Conservation (phyloP, 2,888 invertebrate genomes). For the Nycteola revayana region DNA sequence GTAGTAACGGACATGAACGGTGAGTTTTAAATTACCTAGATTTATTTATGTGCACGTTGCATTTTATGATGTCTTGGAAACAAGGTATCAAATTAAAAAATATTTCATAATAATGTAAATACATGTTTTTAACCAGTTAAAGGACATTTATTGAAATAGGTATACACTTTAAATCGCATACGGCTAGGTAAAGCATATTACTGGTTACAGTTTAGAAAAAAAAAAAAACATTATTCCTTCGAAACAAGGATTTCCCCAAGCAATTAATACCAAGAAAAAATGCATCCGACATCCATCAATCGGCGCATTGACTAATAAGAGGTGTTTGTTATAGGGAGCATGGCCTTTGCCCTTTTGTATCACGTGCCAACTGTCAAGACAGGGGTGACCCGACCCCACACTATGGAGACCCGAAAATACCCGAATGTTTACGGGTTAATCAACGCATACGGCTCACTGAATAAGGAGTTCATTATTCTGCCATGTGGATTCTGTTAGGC, state of each 20-base stretch:
- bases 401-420: constrained; percentile 55
- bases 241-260: constrained; percentile 14
- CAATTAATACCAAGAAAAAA: constrained; percentile 30
- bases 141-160: too few relatives aligned
- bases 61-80: too few relatives aligned
- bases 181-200: too few relatives aligned
- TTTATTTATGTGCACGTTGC: too few relatives aligned
- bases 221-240: constrained; percentile 8
- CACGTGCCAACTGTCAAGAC: constrained; percentile 58
- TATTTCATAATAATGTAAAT: too few relatives aligned
- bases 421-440: constrained; percentile 67
- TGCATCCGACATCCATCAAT: constrained; percentile 55
- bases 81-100: too few relatives aligned
- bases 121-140: too few relatives aligned
- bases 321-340: constrained; percentile 63
- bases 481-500: constrained; percentile 34
- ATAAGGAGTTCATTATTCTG: constrained; percentile 48
- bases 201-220: too few relatives aligned
- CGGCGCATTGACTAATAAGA: constrained; percentile 54
- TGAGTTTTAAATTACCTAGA: too few relatives aligned
- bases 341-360: constrained; percentile 67
- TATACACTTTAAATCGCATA: too few relatives aligned
- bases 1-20: constrained; percentile 16
- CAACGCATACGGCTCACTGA: constrained; percentile 47
- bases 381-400: constrained; percentile 59